Base-by-base conservation (phyloP, 1,140 invertebrate species). In the Homalodisca vitripennis region DNA sequence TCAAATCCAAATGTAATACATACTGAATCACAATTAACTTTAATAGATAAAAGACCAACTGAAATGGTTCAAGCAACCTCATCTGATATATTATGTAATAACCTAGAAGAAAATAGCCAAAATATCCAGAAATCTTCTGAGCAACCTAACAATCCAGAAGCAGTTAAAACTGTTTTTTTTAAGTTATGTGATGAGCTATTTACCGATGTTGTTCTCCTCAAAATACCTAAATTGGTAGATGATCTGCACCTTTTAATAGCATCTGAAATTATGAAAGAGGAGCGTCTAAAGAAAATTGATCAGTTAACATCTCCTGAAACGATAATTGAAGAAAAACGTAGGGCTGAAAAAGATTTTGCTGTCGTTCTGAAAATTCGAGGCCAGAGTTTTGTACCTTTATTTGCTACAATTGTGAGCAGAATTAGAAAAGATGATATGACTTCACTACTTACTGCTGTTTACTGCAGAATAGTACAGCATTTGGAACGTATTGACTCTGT, bases 311-410 rank as follows among this genome's bases (percentile, higher is more conserved):
- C 48, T 12, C n/a, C 48, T 10, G 48, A 51, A 51, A 51, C 48
- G 17, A n/a, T 51, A 10, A n/a, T 51, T 3, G 22, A 22, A 20
- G 48, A 51, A 51, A 51, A 51, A 51, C 6, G n/a, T 12, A 3
- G 48, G 22, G 48, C 48, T 51, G 48, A 51, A 51, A 51, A 51
- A 20, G 48, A 51, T 20, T 51, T 12, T 51, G 48, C 48, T n/a
- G 48, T 20, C 22, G 22, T 51, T 14, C 17, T 51, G 2, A 51
- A 51, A 51, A 51, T 51, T n/a, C 48, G 48, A 3, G 48, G 3
- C 22, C 48, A 51, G n/a, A 51, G 48, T 51, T 51, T 51, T 51
- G 48, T 51, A 3, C 48, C 48, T 6, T 51, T 51, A 20, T 51
- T 51, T n/a, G 22, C 22, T 14, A 51, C 48, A 51, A 51, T 51